Conservation (phyloP, 2,113 vertebrate species). For the Zosterops hypoxanthus region DNA sequence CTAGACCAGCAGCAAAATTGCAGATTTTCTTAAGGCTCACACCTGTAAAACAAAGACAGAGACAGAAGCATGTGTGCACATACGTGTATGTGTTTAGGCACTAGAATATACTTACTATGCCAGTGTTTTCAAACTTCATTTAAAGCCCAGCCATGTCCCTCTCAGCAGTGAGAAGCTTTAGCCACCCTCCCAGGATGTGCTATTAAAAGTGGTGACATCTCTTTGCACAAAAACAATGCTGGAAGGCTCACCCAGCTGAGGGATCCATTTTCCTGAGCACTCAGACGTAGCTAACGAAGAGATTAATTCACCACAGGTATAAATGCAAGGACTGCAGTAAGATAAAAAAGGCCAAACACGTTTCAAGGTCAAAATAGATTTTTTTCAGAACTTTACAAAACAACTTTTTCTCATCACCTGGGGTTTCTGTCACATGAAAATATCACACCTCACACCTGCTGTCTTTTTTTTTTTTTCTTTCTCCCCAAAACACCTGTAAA, state of each 20-base stretch:
- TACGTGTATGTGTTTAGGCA: fast-evolving
- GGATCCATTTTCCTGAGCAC: neutral
- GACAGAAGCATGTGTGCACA: neutral
- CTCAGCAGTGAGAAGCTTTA: neutral
- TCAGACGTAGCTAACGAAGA: neutral
- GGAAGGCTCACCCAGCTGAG: neutral
- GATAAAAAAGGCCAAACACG: neutral
- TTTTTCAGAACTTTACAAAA: neutral
- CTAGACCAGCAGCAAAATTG: neutral
- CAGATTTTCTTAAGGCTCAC: neutral
- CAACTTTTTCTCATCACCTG: neutral
- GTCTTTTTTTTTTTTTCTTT: fast-evolving
- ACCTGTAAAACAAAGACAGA: neutral
- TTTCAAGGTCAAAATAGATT: neutral
- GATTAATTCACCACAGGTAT: neutral
- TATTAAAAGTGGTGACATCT: neutral
- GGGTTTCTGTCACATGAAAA: neutral
- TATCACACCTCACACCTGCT: fast-evolving
- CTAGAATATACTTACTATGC: neutral
- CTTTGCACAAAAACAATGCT: neutral
- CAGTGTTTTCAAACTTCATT: neutral
- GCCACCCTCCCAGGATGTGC: neutral
- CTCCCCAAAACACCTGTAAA: neutral
- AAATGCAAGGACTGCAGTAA: neutral
- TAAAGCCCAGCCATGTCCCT: neutral